phyloP scores from a whole-genome alignment of 1,140 invertebrate species.

The Eurosta solidaginis region DNA sequence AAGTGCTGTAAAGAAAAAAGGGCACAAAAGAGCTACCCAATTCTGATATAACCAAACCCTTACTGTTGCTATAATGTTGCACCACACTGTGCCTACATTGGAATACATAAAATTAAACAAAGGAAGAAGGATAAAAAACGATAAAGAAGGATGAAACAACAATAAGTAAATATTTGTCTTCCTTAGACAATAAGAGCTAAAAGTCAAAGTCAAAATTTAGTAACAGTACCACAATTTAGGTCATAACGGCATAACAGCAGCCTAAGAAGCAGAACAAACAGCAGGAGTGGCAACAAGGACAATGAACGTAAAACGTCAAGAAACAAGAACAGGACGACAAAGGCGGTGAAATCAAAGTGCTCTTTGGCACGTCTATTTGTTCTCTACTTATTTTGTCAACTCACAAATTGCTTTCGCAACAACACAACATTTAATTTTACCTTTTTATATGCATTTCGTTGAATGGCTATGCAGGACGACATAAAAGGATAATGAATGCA shows the following conservation, averaged over 20 bases:
- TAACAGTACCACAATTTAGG: not conserved
- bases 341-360: conserved; percentile 6
- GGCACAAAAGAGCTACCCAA: too few relatives aligned
- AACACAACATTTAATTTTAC: not conserved
- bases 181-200: not conserved
- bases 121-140: not conserved
- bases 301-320: not conserved
- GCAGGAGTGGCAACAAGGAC: conserved; percentile 17
- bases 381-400: conserved; percentile 3
- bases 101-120: not conserved
- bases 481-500: not conserved
- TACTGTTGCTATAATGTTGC: too few relatives aligned
- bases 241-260: conserved; percentile 11
- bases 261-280: not conserved
- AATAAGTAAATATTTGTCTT: conserved; percentile 8
- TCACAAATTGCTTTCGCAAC: not conserved
- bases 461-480: not conserved
- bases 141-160: not conserved
- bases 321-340: not conserved
- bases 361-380: too few relatives aligned
- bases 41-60: too few relatives aligned
- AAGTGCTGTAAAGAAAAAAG: too few relatives aligned
- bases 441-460: not conserved
- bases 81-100: not conserved
- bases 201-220: not conserved